Percentiles rank a stretch among this genome's conserved stretches.
Evolutionary conservation across 2,113 vertebrate genomes (phyloP).

Genomic region (Antigone vipio): DNA sequence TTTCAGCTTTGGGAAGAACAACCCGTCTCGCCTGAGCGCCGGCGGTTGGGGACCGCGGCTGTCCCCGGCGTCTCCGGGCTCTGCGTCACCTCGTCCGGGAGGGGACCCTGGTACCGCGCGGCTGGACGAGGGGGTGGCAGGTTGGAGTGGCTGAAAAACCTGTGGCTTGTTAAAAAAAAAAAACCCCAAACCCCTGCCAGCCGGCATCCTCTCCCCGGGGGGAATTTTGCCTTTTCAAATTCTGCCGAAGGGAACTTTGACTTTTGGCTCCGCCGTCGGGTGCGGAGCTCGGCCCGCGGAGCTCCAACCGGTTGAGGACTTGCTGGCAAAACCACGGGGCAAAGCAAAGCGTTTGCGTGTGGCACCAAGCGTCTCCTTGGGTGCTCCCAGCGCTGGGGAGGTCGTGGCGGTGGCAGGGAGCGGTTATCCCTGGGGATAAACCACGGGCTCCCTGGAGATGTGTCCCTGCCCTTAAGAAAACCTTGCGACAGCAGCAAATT

Average conservation of each 20-base stretch:
- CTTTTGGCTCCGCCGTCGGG: not conserved
- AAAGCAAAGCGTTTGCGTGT: not conserved
- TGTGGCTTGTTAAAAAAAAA: not conserved
- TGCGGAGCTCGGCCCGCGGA: fast-evolving
- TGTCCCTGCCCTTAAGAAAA: not conserved
- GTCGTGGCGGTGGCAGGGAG: not conserved
- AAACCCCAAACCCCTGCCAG: not conserved
- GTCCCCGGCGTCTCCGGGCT: not conserved
- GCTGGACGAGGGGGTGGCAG: fast-evolving
- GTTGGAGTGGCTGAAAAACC: not conserved
- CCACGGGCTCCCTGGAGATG: not conserved
- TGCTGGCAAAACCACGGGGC: not conserved
- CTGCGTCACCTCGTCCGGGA: not conserved
- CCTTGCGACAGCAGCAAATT: not conserved
- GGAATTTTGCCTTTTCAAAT: not conserved
- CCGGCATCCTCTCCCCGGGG: not conserved
- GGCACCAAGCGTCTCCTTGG: fast-evolving
- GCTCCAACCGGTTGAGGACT: not conserved
- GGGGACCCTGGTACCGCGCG: fast-evolving
- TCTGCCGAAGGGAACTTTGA: not conserved
- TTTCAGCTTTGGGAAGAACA: not conserved
- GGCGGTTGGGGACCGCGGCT: not conserved
- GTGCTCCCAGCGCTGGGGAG: not conserved
- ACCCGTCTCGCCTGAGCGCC: fast-evolving
- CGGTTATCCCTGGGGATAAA: not conserved